A percentile compares a stretch with the other conserved stretches of the same genome.
Conservation (phyloP, 1,140 invertebrate species). For the Mactra quadrangularis region DNA sequence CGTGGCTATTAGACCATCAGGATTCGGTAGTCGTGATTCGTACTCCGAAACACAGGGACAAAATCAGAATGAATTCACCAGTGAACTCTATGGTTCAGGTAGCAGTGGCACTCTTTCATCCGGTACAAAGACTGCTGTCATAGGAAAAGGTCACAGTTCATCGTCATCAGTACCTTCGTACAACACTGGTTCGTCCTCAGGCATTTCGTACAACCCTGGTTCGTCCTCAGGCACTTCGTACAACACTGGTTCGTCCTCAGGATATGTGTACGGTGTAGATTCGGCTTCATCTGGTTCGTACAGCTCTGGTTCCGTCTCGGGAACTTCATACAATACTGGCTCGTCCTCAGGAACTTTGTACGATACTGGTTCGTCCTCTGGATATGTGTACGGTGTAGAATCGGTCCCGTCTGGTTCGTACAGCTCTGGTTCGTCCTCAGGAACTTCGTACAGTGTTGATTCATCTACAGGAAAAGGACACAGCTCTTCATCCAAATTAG, state of each 20-base stretch:
- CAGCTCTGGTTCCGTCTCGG: not conserved
- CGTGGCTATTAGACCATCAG: conserved; percentile 24
- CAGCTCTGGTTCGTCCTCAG: too few relatives aligned
- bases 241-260: not conserved
- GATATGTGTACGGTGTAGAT: not conserved
- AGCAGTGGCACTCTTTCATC: too few relatives aligned
- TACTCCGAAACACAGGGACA: not conserved
- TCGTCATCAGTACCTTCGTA: too few relatives aligned
- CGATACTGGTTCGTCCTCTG: not conserved
- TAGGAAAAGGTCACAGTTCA: too few relatives aligned
- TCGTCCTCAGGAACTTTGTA: not conserved
- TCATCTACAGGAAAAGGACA: too few relatives aligned
- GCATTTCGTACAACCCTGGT: too few relatives aligned
- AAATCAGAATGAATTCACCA: not conserved
- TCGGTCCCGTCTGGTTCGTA: not conserved
- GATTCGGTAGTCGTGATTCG: not conserved
- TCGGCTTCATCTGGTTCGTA: not conserved
- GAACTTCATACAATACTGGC: not conserved
- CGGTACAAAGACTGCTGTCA: not conserved
- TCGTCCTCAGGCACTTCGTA: not conserved
- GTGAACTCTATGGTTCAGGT: not conserved
- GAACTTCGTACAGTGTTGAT: too few relatives aligned
- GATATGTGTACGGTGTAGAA: too few relatives aligned
- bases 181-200: too few relatives aligned
- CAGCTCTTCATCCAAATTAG: too few relatives aligned